Percentiles rank a stretch among this genome's conserved stretches.
These are phyloP conservation scores for Mimumesa dahlbomi DNA, from an alignment of 2,888 invertebrate species.

Conservation along the genomic window DNA sequence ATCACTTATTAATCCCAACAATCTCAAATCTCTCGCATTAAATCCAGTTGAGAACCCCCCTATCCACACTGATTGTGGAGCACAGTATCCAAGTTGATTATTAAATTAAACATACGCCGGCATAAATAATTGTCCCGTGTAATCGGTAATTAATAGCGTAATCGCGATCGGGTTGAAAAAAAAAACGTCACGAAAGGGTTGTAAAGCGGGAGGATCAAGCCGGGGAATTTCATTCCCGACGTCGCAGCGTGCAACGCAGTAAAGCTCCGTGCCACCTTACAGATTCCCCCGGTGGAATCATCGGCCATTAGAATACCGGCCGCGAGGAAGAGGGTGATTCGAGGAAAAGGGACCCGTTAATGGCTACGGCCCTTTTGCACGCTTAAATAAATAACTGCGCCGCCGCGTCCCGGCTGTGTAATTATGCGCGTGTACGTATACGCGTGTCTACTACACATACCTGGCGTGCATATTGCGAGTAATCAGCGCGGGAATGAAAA, in stretches of 20 bases:
- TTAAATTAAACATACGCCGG: too few relatives aligned
- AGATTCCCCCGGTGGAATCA: slow-evolving; percentile 32
- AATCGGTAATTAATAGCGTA: not conserved
- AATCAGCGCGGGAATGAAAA: slow-evolving; percentile 43
- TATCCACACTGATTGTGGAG: too few relatives aligned
- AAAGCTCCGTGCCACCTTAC: slow-evolving; percentile 1
- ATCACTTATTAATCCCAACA: too few relatives aligned
- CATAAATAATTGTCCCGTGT: not conserved
- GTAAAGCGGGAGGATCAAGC: not conserved
- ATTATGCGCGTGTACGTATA: slow-evolving; percentile 42
- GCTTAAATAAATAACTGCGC: slow-evolving; percentile 63
- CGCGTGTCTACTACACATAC: slow-evolving; percentile 23
- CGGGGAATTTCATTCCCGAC: not conserved
- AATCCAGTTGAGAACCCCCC: too few relatives aligned
- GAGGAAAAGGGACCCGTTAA: slow-evolving; percentile 59
- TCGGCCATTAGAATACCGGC: slow-evolving; percentile 58
- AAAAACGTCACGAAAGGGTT: not conserved
- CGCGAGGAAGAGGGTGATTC: slow-evolving; percentile 44
- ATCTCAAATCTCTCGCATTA: too few relatives aligned
- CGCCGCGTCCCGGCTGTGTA: slow-evolving; percentile 44
- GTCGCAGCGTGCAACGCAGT: not conserved
- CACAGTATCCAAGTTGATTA: too few relatives aligned
- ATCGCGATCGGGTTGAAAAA: not conserved
- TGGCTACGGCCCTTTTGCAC: slow-evolving; percentile 63
- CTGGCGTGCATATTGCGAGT: slow-evolving; percentile 54